Conservation (phyloP, 2,888 invertebrate genomes). For the Pterobdella sp. region DNA sequence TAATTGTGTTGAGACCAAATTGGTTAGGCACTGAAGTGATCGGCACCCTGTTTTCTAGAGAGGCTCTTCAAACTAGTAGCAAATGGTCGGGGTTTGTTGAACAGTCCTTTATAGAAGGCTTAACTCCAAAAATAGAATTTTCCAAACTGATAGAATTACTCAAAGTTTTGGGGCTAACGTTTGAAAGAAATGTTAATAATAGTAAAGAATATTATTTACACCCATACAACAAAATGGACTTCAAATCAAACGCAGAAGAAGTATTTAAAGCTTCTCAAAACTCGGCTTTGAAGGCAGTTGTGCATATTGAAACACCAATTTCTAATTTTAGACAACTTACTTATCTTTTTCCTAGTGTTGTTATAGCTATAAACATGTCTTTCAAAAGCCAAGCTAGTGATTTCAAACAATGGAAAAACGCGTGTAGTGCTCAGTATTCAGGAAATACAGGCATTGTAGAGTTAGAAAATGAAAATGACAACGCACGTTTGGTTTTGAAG, state of each 20-base stretch:
- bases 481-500: background rate
- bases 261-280: background rate
- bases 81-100: constrained; percentile 23
- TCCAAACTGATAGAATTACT: constrained; percentile 19
- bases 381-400: constrained; percentile 3
- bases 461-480: constrained; percentile 12
- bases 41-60: constrained; percentile 22
- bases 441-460: constrained; percentile 13
- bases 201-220: constrained; percentile 24
- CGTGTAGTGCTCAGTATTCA: constrained; percentile 14
- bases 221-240: constrained; percentile 23
- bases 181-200: constrained; percentile 23
- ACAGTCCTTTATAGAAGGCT: constrained; percentile 1
- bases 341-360: constrained; percentile 11
- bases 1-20: constrained; percentile 15
- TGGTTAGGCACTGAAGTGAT: constrained; percentile 23
- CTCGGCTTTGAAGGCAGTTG: constrained; percentile 2
- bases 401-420: constrained; percentile 27
- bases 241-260: constrained; percentile 6
- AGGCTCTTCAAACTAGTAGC: constrained; percentile 10
- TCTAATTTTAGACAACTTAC: constrained; percentile 4
- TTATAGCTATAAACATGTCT: constrained; percentile 2
- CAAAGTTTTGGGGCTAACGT: constrained; percentile 13
- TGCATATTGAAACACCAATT: constrained; percentile 14
- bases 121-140: constrained; percentile 18